Base-by-base conservation (phyloP, 2,888 invertebrate species). In the Agrilus mali region DNA sequence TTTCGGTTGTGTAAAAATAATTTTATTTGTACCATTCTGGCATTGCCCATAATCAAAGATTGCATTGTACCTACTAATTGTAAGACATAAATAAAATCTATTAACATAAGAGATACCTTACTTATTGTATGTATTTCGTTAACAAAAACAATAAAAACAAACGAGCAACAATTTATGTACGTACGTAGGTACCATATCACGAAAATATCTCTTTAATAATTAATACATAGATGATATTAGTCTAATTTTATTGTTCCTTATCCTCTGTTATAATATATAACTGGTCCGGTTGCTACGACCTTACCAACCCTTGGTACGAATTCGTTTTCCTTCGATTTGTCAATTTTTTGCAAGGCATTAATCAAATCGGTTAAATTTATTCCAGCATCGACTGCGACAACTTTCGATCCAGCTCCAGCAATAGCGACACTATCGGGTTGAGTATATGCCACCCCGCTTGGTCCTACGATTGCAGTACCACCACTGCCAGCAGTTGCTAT, bases 401-500 rank as follows among this genome's bases (percentile, higher is more conserved):
- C 75, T 53, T 78, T 75, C 1, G 82, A 80, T 0, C 82, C 80
- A 0, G 83, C 80, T 0, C 85, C 86, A 1, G 83, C 85, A 8
- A 86, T 80, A 3, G 85, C 83, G 14, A 84, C 60, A 40, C 84
- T 83, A 51, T 82, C 77, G 1, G 83, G 82, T 59, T 80, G 81
- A 1, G 83, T 85, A 50, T 82, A 79, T 0, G 84, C 85, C 13
- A 80, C 72, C 1, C 85, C 85, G 33, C 83, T 82, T 1, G 86
- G 84, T 0, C 86, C 85, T 3, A 86, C 85, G 43, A 86, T 82
- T 1, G 86, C 85, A 0, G 85, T 83, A 5, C 86, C 86, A 7
- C 85, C 86, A 56, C 77, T 77, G 12, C 84, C 85, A 2, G 84
- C 85, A 1, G 84, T 85, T 0, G 86, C 86, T 10, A 84, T 80